These are phyloP conservation scores for Platynereis dumerilii DNA, from an alignment of 2,888 invertebrate genomes.

Conservation along the genomic window DNA sequence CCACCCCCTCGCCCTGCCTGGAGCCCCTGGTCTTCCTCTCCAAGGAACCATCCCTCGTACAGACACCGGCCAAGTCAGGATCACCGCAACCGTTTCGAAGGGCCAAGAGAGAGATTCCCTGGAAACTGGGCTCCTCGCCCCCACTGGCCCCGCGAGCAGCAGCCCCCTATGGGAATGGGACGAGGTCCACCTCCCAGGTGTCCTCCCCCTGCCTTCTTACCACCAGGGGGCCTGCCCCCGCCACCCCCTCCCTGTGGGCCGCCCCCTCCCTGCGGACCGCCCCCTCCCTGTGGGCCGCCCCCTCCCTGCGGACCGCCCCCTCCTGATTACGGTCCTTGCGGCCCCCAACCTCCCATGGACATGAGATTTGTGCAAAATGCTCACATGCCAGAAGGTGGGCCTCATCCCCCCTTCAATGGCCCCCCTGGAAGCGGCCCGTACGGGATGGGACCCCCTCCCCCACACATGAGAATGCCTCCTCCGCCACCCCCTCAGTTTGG, in stretches of 20 bases:
- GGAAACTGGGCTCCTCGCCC: no score
- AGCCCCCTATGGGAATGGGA: not conserved
- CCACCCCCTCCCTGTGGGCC: not conserved
- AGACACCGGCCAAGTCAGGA: no score
- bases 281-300: not conserved
- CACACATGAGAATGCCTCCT: conserved; percentile 3
- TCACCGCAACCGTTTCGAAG: no score
- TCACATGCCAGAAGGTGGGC: not conserved
- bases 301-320: not conserved
- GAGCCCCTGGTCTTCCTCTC: no score
- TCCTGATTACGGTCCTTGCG: not conserved
- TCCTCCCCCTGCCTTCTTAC: not conserved
- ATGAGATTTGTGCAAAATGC: conserved; percentile 18
- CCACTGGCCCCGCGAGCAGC: no score
- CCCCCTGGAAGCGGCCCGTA: not conserved
- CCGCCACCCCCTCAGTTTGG: conserved; percentile 21
- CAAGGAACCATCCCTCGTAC: no score
- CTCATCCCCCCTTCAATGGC: not conserved
- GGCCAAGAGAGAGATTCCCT: no score
- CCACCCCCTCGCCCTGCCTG: no score
- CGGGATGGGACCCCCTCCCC: conserved; percentile 10
- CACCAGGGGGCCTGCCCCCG: not conserved
- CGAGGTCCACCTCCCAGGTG: conserved; percentile 7
- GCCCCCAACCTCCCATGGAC: conserved; percentile 11
- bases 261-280: not conserved